Conservation (phyloP, 2,888 invertebrate genomes). For the Aspidapion aeneum region DNA sequence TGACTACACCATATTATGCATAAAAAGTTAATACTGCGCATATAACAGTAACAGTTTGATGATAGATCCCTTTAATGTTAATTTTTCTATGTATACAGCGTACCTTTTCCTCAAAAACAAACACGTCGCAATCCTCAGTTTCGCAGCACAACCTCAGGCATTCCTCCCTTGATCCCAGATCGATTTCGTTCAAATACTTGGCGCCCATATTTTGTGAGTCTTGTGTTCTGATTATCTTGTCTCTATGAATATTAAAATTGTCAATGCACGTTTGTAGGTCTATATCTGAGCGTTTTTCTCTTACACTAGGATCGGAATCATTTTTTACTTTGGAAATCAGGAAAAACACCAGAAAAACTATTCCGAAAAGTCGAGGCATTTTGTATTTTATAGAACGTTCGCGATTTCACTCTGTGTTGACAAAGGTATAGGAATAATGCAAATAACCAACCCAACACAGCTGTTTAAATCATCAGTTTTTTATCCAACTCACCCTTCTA, state of each 20-base stretch:
- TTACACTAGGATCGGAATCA: neutral
- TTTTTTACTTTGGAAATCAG: neutral
- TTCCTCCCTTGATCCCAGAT: constrained; percentile 75
- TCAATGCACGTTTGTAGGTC: constrained; percentile 67
- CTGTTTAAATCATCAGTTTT: neutral
- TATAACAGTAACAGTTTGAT: too few relatives aligned
- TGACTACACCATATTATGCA: too few relatives aligned
- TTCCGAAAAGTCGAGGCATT: neutral
- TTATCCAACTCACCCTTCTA: neutral
- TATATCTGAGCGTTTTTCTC: constrained; percentile 47
- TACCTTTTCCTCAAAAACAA: constrained; percentile 90
- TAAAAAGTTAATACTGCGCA: too few relatives aligned
- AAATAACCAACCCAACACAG: neutral
- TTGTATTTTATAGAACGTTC: too few relatives aligned
- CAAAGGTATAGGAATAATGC: neutral
- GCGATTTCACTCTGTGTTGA: neutral
- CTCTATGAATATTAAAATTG: constrained; percentile 80
- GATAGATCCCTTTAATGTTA: too few relatives aligned
- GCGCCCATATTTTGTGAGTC: constrained; percentile 88
- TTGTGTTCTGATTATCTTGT: constrained; percentile 87
- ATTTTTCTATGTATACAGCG: too few relatives aligned
- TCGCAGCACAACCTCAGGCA: constrained; percentile 86
- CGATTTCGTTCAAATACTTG: constrained; percentile 81
- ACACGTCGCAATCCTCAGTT: constrained; percentile 83
- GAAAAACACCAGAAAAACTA: neutral